These are phyloP conservation scores for Mythimna albipuncta DNA, from an alignment of 2,888 invertebrate species.

Conservation along the genomic window DNA sequence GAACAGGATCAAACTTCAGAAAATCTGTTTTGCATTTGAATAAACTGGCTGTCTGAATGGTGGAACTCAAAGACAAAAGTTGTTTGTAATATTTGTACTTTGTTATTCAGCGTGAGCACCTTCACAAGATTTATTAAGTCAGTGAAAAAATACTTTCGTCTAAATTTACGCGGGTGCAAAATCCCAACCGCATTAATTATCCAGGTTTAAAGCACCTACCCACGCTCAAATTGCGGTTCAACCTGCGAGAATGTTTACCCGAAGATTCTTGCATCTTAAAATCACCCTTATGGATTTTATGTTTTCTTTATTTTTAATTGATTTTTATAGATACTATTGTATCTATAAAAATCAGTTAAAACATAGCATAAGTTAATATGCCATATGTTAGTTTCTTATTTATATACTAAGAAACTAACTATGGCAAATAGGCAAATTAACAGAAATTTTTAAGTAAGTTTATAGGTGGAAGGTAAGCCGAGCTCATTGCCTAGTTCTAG, in stretches of 20 bases:
- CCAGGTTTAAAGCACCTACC: constrained; percentile 13
- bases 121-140: constrained; percentile 35
- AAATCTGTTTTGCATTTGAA: constrained; percentile 58
- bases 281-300: neutral
- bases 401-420: too few species aligned
- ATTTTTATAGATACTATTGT: neutral
- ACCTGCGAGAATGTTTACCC: neutral
- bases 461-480: neutral
- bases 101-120: constrained; percentile 40
- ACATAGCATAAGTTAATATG: too few species aligned
- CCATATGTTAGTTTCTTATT: neutral
- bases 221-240: constrained; percentile 4
- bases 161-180: constrained; percentile 26
- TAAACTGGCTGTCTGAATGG: constrained; percentile 31
- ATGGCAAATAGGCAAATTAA: too few species aligned
- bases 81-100: constrained; percentile 45
- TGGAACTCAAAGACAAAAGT: constrained; percentile 20
- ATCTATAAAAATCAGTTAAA: too few species aligned
- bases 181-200: constrained; percentile 42
- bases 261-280: neutral
- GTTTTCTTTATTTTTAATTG: neutral
- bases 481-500: neutral
- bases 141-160: constrained; percentile 29
- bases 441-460: too few species aligned
- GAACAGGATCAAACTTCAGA: constrained; percentile 44